phyloP scores from a whole-genome alignment of 2,888 invertebrate species.

The Andrena dorsata region DNA sequence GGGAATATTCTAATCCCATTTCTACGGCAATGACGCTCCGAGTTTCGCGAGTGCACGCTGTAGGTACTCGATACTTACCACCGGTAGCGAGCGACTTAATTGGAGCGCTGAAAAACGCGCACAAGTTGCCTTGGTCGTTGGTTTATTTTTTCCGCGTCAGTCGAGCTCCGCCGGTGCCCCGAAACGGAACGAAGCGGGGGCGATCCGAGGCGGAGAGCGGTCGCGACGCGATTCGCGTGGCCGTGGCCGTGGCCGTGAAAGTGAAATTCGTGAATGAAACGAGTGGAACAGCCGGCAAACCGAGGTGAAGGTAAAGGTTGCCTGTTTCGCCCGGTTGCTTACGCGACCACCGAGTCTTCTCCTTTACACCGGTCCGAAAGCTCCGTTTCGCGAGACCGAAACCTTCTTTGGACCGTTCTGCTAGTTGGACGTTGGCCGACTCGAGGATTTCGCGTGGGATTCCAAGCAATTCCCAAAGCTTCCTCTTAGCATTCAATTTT shows the following conservation, averaged over 20 bases:
- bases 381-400: background rate
- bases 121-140: background rate
- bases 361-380: conserved; percentile 7
- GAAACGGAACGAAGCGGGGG: conserved; percentile 51
- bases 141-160: conserved; percentile 26
- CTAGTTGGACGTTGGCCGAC: background rate
- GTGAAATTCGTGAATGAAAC: conserved; percentile 80
- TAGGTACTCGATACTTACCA: background rate
- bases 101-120: conserved; percentile 3
- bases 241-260: conserved; percentile 82
- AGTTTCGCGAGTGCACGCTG: background rate
- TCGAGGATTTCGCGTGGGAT: no score
- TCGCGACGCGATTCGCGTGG: conserved; percentile 67
- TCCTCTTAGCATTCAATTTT: no score
- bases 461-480: no score
- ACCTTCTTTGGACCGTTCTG: background rate
- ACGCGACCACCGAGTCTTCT: conserved; percentile 47
- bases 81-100: conserved; percentile 3
- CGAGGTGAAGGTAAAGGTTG: conserved; percentile 74
- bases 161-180: background rate
- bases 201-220: conserved; percentile 54
- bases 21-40: background rate
- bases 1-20: no score
- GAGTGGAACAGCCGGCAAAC: conserved; percentile 68
- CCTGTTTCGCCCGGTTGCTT: conserved; percentile 65